phyloP scores from a whole-genome alignment of 1,140 invertebrate species.

The Lysiphlebus fabarum region DNA sequence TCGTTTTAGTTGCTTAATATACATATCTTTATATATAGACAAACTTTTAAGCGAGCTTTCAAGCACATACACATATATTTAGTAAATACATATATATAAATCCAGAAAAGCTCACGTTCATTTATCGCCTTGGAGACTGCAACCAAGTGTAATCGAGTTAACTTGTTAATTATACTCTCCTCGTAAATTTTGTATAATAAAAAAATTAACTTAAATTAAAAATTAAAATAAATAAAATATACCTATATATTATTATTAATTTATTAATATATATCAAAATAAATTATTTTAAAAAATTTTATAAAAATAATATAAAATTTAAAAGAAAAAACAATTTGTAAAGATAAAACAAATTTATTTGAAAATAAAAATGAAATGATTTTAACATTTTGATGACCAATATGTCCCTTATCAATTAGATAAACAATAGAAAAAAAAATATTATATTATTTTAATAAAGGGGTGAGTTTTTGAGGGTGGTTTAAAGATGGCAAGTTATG shows the following conservation, averaged over 20 bases:
- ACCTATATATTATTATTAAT: no score
- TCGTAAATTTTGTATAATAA: conserved; percentile 24
- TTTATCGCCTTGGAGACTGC: conserved; percentile 10
- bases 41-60: no score
- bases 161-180: conserved; percentile 22
- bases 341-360: no score
- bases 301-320: no score
- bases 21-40: not conserved
- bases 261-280: no score
- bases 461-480: no score
- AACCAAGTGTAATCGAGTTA: conserved; percentile 24
- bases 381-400: conserved; percentile 11
- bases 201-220: conserved; percentile 15
- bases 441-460: not conserved
- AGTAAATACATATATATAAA: not conserved
- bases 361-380: conserved; percentile 54
- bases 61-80: not conserved
- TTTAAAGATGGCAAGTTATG: no score
- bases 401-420: not conserved
- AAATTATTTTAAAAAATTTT: no score
- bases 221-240: not conserved
- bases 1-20: not conserved
- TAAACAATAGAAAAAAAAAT: conserved; percentile 1
- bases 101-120: conserved; percentile 15
- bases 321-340: no score